These are phyloP conservation scores for Halichoerus grypus DNA, from an alignment of 2,113 vertebrate species.

Conservation along the genomic window DNA sequence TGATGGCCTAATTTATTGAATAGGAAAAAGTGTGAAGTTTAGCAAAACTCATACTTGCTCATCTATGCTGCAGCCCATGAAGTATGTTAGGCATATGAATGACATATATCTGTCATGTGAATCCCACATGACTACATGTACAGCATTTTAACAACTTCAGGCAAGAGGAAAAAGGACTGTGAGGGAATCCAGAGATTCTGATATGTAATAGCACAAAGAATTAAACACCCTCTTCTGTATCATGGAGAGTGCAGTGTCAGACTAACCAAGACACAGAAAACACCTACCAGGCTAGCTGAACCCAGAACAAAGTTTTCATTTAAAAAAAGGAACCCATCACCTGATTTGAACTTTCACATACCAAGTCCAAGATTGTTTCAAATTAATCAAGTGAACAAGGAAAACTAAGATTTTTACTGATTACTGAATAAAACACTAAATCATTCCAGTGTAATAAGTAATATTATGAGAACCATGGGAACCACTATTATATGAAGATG, in stretches of 20 bases:
- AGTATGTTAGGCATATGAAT: background rate
- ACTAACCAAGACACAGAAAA: background rate
- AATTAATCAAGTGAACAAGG: slow-evolving; percentile 32
- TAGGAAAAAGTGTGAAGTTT: background rate
- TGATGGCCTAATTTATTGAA: background rate
- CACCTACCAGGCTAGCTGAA: background rate
- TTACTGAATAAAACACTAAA: background rate
- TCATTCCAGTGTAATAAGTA: background rate
- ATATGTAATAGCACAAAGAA: background rate
- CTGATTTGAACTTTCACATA: background rate
- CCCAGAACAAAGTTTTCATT: slow-evolving; percentile 2
- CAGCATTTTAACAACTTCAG: background rate
- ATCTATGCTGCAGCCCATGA: background rate
- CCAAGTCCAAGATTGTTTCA: background rate
- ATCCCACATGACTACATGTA: background rate
- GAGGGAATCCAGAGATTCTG: background rate
- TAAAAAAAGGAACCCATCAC: background rate
- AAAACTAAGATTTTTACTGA: slow-evolving; percentile 46
- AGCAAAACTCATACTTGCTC: background rate
- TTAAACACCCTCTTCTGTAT: background rate
- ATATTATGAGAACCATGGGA: background rate
- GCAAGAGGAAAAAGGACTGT: background rate
- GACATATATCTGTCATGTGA: background rate
- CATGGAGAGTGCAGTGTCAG: background rate
- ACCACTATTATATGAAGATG: background rate